Evolutionary conservation across 2,797 vertebrate genomes (phyloP).

Genomic region (Moxostoma hubbsi): DNA sequence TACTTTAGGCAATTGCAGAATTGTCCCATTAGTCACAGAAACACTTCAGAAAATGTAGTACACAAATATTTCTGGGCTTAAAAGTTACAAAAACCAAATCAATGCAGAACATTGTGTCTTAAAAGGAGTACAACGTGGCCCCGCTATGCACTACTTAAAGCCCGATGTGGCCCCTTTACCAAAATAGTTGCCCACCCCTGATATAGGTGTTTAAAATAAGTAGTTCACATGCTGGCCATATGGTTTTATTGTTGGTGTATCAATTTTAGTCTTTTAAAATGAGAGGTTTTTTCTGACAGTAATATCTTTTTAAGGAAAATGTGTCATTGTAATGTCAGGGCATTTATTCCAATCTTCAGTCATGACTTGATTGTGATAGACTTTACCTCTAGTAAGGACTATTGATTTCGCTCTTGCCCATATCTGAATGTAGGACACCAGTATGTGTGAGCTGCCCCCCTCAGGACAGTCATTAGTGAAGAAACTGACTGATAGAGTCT

Average conservation of each 20-base stretch:
- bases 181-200: too few relatives aligned
- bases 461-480: constrained; percentile 18
- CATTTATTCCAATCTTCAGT: constrained; percentile 36
- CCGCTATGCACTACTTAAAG: too few relatives aligned
- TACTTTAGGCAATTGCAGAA: too few relatives aligned
- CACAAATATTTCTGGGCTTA: too few relatives aligned
- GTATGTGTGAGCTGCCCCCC: constrained; percentile 3
- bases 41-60: too few relatives aligned
- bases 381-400: constrained; percentile 24
- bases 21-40: too few relatives aligned
- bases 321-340: background rate
- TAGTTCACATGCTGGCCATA: background rate
- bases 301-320: constrained; percentile 20
- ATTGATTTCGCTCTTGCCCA: constrained; percentile 30
- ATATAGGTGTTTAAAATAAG: constrained; percentile 9
- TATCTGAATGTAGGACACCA: constrained; percentile 26
- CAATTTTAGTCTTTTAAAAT: constrained; percentile 20
- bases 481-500: constrained; percentile 12
- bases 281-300: constrained; percentile 9
- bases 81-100: too few relatives aligned
- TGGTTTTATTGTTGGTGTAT: constrained; percentile 32
- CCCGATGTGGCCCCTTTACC: too few relatives aligned
- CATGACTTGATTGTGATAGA: constrained; percentile 28
- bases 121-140: too few relatives aligned
- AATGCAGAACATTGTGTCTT: too few relatives aligned